Conservation (phyloP, 1,140 invertebrate genomes). For the Ceratina japonica region DNA sequence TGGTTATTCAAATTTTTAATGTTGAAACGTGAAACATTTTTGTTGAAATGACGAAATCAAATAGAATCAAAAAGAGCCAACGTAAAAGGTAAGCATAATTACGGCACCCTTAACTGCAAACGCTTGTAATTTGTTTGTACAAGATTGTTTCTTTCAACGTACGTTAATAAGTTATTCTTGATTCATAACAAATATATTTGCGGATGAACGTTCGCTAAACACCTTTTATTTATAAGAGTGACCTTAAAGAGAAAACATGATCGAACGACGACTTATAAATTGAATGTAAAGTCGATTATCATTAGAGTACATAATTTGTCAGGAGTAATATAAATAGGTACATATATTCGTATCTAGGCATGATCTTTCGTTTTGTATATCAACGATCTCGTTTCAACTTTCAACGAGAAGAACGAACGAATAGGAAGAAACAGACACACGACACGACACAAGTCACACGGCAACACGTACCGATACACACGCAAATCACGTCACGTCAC, state of each 20-base stretch:
- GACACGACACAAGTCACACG: background rate
- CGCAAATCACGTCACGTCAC: background rate
- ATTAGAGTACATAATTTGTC: slow-evolving; percentile 27
- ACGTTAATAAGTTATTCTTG: background rate
- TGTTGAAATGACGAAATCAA: background rate
- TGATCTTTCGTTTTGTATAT: slow-evolving; percentile 37
- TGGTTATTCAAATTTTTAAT: background rate
- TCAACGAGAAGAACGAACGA: background rate
- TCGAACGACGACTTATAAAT: slow-evolving; percentile 9
- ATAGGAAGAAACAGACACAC: background rate
- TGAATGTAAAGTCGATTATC: slow-evolving; percentile 15
- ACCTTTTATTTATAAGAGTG: slow-evolving; percentile 3
- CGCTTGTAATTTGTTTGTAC: background rate
- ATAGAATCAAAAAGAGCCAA: background rate
- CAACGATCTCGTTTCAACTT: slow-evolving; percentile 18
- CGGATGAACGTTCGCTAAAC: background rate
- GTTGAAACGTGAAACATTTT: background rate
- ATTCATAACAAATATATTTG: background rate
- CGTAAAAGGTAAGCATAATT: background rate
- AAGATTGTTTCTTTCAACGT: background rate
- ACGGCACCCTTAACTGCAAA: slow-evolving; percentile 13
- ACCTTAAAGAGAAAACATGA: background rate
- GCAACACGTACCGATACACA: background rate
- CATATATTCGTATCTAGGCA: slow-evolving; percentile 35
- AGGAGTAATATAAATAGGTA: slow-evolving; percentile 31